phyloP scores from a whole-genome alignment of 2,888 invertebrate genomes.

The Andrena hattorfiana region DNA sequence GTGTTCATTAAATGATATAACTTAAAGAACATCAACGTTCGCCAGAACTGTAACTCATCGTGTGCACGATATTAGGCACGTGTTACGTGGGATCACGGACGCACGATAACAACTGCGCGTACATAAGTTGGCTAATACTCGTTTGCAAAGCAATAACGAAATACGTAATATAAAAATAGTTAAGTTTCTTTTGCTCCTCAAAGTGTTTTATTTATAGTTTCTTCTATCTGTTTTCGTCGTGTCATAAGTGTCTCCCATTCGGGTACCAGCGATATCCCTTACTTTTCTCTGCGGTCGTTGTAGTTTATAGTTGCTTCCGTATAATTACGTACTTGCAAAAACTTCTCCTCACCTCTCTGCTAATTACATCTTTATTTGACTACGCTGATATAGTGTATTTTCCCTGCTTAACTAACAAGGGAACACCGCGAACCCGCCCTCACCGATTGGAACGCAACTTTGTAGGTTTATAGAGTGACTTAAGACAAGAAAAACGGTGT shows the following conservation, averaged over 20 bases:
- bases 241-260: background rate
- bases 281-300: background rate
- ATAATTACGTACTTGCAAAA: no score
- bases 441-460: no score
- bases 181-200: background rate
- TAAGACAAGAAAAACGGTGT: no score
- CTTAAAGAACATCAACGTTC: background rate
- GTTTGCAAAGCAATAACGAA: conserved; percentile 8
- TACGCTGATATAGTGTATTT: no score
- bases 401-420: no score
- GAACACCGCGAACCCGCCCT: no score
- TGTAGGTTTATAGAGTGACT: no score
- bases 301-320: no score
- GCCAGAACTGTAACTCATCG: background rate
- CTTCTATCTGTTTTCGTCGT: background rate
- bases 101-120: background rate
- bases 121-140: background rate
- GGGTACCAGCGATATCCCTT: background rate
- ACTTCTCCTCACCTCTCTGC: no score
- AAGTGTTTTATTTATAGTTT: conserved; percentile 17
- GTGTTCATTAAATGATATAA: conserved; percentile 13
- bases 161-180: background rate
- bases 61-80: background rate
- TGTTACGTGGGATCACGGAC: conserved; percentile 5
- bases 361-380: no score